Evolutionary conservation across 2,797 vertebrate species (phyloP).

Genomic region (Acridotheres tristis): DNA sequence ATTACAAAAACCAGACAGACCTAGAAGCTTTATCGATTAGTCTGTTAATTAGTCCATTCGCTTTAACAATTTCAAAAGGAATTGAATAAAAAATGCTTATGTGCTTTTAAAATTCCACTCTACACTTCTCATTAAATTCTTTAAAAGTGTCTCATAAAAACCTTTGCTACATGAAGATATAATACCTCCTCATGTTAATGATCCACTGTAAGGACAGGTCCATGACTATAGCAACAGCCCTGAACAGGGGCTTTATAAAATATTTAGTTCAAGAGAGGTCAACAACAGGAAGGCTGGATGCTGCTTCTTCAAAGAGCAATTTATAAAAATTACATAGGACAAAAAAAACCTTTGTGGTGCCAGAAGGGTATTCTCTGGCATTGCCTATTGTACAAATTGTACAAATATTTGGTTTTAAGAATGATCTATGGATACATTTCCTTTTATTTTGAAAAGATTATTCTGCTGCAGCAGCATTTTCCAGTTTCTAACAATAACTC

Average conservation of each 20-base stretch:
- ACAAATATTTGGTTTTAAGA: not conserved
- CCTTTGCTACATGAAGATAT: not conserved
- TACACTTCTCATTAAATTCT: not conserved
- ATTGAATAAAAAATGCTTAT: not conserved
- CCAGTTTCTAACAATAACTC: not conserved
- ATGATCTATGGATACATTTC: not conserved
- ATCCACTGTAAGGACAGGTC: not conserved
- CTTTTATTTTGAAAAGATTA: not conserved
- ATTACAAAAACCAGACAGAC: not conserved
- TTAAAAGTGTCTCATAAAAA: not conserved
- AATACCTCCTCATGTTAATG: not conserved
- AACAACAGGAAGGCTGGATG: not conserved
- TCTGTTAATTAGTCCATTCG: not conserved
- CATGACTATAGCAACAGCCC: not conserved
- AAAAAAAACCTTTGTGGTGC: not conserved
- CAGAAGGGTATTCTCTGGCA: not conserved
- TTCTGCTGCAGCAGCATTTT: not conserved
- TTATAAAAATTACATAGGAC: not conserved
- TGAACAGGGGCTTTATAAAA: not conserved
- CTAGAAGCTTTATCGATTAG: not conserved
- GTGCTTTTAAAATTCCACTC: not conserved
- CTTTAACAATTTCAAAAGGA: not conserved
- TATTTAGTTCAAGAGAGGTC: not conserved
- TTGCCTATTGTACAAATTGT: not conserved
- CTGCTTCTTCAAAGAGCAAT: not conserved